Evolutionary conservation across 2,113 vertebrate genomes (phyloP).

Genomic region (Chloebia gouldiae): DNA sequence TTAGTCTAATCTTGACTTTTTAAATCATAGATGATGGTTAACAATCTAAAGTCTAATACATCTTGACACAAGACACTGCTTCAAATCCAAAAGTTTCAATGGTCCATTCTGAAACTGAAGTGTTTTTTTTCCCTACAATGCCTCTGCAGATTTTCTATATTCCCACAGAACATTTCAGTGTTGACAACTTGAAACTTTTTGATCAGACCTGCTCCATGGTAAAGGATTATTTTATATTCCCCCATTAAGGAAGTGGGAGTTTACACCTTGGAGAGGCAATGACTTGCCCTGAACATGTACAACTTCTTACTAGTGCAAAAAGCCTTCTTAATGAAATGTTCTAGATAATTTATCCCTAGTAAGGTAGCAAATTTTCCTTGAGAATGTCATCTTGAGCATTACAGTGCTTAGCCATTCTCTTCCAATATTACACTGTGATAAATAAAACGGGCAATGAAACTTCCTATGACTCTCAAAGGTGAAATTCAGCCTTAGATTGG

Average conservation of each 20-base stretch:
- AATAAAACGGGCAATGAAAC: slow-evolving; percentile 50
- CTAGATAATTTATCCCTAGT: slow-evolving; percentile 30
- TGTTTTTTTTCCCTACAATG: not conserved
- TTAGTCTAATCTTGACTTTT: slow-evolving; percentile 16
- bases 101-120: slow-evolving; percentile 2
- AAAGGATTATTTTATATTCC: not conserved
- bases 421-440: not conserved
- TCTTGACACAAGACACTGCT: slow-evolving; percentile 36
- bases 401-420: slow-evolving; percentile 12
- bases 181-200: not conserved
- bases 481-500: slow-evolving; percentile 30
- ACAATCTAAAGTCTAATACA: slow-evolving; percentile 39
- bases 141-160: not conserved
- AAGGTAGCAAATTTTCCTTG: slow-evolving; percentile 32
- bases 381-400: slow-evolving; percentile 19
- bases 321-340: not conserved
- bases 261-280: not conserved
- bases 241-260: not conserved
- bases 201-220: not conserved
- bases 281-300: not conserved
- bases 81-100: slow-evolving; percentile 8
- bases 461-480: slow-evolving; percentile 37
- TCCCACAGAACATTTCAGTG: not conserved
- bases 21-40: slow-evolving; percentile 25
- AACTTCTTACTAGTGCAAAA: not conserved